These are phyloP conservation scores for Plagodis pulveraria DNA, from an alignment of 2,888 invertebrate species.

Conservation along the genomic window DNA sequence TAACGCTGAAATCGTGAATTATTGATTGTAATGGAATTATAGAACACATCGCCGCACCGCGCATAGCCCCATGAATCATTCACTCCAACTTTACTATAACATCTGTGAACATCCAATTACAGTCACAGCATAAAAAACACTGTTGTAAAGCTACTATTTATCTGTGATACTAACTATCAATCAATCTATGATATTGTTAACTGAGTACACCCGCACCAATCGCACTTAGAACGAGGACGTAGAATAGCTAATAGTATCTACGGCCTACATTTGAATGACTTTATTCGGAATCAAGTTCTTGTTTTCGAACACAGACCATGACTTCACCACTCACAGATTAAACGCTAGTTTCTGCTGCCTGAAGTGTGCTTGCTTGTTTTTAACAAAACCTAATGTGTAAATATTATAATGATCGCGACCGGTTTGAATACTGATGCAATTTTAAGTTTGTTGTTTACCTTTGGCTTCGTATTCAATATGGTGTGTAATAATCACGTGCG, in stretches of 20 bases:
- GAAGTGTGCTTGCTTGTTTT: conserved; percentile 4
- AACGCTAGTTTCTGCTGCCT: neutral
- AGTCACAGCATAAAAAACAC: no score
- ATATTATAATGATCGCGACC: conserved; percentile 12
- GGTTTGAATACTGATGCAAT: conserved; percentile 5
- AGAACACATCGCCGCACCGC: no score
- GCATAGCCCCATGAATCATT: no score
- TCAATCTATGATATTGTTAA: conserved; percentile 2
- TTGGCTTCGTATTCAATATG: no score
- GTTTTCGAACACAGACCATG: conserved; percentile 17
- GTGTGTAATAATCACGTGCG: no score
- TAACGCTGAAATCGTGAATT: no score
- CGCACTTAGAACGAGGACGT: conserved; percentile 7
- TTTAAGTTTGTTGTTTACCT: neutral
- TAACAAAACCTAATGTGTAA: conserved; percentile 2
- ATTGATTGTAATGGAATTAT: no score
- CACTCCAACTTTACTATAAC: no score
- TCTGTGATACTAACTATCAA: conserved; percentile 3
- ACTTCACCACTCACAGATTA: conserved; percentile 15
- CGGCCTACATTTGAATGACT: conserved; percentile 25
- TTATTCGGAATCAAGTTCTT: conserved; percentile 27
- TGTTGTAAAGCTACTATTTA: no score
- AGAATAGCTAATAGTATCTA: conserved; percentile 19
- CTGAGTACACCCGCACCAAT: conserved; percentile 14
- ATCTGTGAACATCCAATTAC: no score